A percentile compares a stretch with the other conserved stretches of the same genome.
Conservation (phyloP, 1,140 invertebrate genomes). For the Spodoptera frugiperda region DNA sequence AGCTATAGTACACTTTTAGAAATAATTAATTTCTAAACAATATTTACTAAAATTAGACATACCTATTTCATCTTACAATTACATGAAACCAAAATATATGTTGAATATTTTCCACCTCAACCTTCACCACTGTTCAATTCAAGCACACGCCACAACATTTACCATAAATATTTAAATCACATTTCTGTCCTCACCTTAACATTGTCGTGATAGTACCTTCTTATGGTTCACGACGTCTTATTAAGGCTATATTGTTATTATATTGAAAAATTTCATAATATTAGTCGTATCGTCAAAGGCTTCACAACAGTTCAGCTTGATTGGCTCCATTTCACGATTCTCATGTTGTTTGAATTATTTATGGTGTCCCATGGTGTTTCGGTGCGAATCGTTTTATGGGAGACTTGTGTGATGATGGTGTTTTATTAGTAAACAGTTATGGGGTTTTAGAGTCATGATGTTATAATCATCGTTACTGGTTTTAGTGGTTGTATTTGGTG, state of each 20-base stretch:
- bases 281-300: conserved; percentile 29
- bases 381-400: not conserved
- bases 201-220: conserved; percentile 47
- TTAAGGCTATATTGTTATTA: conserved; percentile 54
- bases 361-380: conserved; percentile 1
- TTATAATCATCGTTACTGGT: too few species aligned
- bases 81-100: not conserved
- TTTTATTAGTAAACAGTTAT: not conserved
- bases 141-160: not conserved
- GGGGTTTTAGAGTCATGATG: not conserved
- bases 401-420: not conserved
- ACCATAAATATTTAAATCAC: conserved; percentile 30
- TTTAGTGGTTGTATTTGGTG: too few species aligned
- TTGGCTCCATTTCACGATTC: conserved; percentile 42
- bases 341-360: conserved; percentile 37
- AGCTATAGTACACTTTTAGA: too few species aligned
- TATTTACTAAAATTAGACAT: too few species aligned
- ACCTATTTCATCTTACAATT: too few species aligned
- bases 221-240: conserved; percentile 54
- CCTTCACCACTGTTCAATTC: not conserved
- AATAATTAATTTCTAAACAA: too few species aligned
- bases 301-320: conserved; percentile 31
- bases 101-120: not conserved
- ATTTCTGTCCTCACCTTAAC: conserved; percentile 42
- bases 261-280: conserved; percentile 55